These are phyloP conservation scores for Acanthosoma haemorrhoidale DNA, from an alignment of 2,888 invertebrate genomes.

Conservation along the genomic window DNA sequence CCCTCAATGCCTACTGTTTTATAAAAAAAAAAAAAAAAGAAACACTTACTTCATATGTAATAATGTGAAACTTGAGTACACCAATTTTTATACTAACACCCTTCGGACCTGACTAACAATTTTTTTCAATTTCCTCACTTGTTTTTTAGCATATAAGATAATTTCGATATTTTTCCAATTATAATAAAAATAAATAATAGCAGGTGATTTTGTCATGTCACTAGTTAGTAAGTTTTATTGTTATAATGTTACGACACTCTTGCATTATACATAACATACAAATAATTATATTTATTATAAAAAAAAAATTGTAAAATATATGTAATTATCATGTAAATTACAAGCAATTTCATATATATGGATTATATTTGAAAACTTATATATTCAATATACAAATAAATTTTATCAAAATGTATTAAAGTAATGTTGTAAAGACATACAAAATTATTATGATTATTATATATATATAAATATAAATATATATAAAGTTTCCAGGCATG, in stretches of 20 bases:
- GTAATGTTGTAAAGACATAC: not conserved
- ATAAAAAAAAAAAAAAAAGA: not conserved
- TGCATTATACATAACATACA: conserved; percentile 16
- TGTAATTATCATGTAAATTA: conserved; percentile 38
- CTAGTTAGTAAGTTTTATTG: conserved; percentile 4
- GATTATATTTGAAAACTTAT: conserved; percentile 34
- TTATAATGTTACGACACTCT: conserved; percentile 1
- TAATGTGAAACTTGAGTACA: conserved; percentile 10
- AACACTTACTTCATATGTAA: not conserved
- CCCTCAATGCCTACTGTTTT: not conserved
- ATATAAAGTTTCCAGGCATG: no score
- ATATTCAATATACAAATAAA: conserved; percentile 19
- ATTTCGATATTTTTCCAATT: conserved; percentile 23
- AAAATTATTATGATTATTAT: not conserved
- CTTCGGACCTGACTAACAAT: not conserved
- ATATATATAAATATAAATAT: not conserved
- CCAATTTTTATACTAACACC: conserved; percentile 19
- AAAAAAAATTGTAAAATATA: conserved; percentile 35
- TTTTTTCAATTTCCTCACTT: not conserved
- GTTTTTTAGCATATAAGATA: conserved; percentile 12
- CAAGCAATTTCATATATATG: conserved; percentile 36
- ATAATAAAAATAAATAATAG: conserved; percentile 15
- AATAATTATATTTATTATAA: conserved; percentile 35
- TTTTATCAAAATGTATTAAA: conserved; percentile 23
- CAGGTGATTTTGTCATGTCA: not conserved